Base-by-base conservation (phyloP, 2,797 vertebrate species). In the Etheostoma nigrum region DNA sequence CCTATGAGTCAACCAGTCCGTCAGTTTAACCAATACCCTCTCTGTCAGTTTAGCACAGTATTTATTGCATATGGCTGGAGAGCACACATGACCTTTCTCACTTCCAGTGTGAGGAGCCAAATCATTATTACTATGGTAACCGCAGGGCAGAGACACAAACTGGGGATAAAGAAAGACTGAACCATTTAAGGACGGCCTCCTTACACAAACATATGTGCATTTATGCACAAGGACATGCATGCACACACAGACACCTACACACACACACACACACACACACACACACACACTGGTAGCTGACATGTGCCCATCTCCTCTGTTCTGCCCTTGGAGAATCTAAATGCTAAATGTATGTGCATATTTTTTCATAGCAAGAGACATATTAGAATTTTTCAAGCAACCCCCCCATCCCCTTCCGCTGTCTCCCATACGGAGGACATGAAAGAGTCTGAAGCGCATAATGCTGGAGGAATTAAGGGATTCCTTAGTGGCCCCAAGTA, bases 321-420 rank as follows among this genome's bases (percentile, higher is more conserved):
- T 96, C 96, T 95, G 96, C 97, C 97, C 96, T 94, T 96, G 95
- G 97, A 99, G 96, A 96, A 96, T 98, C 96, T 95, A 89, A 96
- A 96, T 96, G 91, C 94, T 97, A 98, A 98, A 98, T 96, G 93
- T 97, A 99, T 98, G 98, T 98, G 98, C 97, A 99, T 99, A 99
- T 98, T 97, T 95, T 98, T 97, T 97, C 96, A 97, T 96, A 95
- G 96, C 95, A 94, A 94, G 95, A 91, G 96, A 92, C 95, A 94
- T 96, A 98, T 96, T 98, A 96, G 96, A 97, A 98, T 98, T 97
- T 92, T 96, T 95, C 94, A 93, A 94, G 94, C 95, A 93, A 80
- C 76, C 57, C 36, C 76, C 70, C 81, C 52, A 74, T 88, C 82
- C 79, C 84, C 79, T 75, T 83, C 72, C 86, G 33, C 84, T 65